phyloP scores from a whole-genome alignment of 2,113 vertebrate genomes.

The Nestor notabilis region DNA sequence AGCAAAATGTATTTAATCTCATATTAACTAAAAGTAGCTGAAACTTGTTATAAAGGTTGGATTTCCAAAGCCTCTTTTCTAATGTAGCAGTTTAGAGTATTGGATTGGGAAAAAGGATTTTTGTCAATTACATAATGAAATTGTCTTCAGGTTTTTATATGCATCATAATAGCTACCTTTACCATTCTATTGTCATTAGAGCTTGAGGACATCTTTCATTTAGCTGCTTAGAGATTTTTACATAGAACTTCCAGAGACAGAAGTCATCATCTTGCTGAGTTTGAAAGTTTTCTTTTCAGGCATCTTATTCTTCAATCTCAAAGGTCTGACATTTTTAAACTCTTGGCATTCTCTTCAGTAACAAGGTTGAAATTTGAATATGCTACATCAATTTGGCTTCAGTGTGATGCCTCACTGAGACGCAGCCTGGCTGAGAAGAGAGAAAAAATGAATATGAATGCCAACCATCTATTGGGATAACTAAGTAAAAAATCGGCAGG shows the following conservation, averaged over 20 bases:
- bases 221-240: neutral
- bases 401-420: neutral
- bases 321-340: conserved; percentile 9
- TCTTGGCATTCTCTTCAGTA: conserved; percentile 37
- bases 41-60: neutral
- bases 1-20: neutral
- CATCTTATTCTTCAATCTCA: neutral
- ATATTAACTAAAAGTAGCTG: neutral
- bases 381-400: conserved; percentile 33
- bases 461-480: conserved; percentile 24
- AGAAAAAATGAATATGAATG: conserved; percentile 24
- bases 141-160: neutral
- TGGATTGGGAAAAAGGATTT: neutral
- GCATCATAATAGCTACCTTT: neutral
- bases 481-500: conserved; percentile 10
- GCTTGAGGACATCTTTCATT: neutral
- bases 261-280: conserved; percentile 1
- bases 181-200: neutral
- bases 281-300: conserved; percentile 32
- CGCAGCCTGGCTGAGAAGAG: conserved; percentile 15
- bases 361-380: conserved; percentile 44
- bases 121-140: neutral
- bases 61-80: neutral
- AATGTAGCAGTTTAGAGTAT: neutral
- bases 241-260: neutral